phyloP scores from a whole-genome alignment of 2,797 vertebrate species.

The Gobionotothen gibberifrons region DNA sequence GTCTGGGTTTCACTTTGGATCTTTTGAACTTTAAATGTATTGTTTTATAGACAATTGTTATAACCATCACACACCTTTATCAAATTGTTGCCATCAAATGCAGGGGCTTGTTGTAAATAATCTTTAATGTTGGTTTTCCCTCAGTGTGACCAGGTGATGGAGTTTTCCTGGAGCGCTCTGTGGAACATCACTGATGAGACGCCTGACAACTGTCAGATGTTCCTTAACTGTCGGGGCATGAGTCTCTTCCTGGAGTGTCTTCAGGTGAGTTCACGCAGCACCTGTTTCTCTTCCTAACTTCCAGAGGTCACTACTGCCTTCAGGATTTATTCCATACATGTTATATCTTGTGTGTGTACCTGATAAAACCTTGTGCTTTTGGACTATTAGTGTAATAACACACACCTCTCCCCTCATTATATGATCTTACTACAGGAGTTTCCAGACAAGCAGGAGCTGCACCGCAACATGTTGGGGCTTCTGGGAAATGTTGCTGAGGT shows the following conservation, averaged over 20 bases:
- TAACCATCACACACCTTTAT: not conserved
- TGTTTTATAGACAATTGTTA: not conserved
- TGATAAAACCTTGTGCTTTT: not conserved
- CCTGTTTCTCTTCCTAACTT: not conserved
- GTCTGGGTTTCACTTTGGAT: conserved; percentile 56
- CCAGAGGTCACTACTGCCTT: not conserved
- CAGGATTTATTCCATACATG: too few species aligned
- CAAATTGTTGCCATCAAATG: not conserved
- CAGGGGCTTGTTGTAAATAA: not conserved
- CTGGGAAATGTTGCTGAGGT: conserved; percentile 97
- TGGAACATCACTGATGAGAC: conserved; percentile 99
- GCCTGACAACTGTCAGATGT: conserved; percentile 98
- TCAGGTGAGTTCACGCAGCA: conserved; percentile 79
- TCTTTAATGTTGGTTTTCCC: not conserved
- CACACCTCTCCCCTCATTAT: not conserved
- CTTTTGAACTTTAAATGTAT: not conserved
- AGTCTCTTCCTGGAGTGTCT: conserved; percentile 96
- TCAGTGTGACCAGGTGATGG: conserved; percentile 99
- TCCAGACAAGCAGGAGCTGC: conserved; percentile 97
- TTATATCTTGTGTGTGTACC: too few species aligned
- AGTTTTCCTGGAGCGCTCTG: conserved; percentile 98
- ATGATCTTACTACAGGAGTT: conserved; percentile 86
- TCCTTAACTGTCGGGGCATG: conserved; percentile 96
- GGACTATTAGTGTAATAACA: not conserved
- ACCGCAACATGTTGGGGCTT: conserved; percentile 97